phyloP scores from a whole-genome alignment of 2,113 vertebrate genomes.

The Chiloscyllium plagiosum region DNA sequence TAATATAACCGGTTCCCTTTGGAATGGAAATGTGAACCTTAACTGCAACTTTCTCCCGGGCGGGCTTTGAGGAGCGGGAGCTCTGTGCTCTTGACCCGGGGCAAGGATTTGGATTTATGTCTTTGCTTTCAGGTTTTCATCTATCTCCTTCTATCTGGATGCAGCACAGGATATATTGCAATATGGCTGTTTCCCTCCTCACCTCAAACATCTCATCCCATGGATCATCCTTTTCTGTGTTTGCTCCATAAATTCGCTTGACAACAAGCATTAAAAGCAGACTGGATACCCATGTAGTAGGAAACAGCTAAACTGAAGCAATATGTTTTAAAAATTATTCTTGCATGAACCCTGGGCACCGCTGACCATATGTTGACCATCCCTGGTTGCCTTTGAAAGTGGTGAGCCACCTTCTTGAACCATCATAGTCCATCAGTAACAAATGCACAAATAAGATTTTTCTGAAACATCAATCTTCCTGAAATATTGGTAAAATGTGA shows the following conservation, averaged over 20 bases:
- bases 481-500: neutral
- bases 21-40: too few species aligned
- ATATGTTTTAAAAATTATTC: neutral
- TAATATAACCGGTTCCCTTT: too few species aligned
- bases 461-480: neutral
- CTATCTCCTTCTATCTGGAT: neutral
- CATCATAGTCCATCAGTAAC: too few species aligned
- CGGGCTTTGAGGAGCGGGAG: too few species aligned
- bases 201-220: neutral
- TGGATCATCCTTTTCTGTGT: neutral
- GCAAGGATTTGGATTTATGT: too few species aligned
- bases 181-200: neutral
- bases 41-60: too few species aligned
- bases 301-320: neutral
- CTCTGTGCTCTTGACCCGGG: too few species aligned
- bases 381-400: too few species aligned
- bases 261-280: neutral
- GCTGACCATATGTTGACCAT: too few species aligned
- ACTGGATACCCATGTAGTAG: neutral
- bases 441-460: too few species aligned
- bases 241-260: neutral
- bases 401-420: too few species aligned
- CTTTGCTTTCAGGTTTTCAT: too few species aligned
- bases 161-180: neutral
- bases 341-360: neutral